Base-by-base conservation (phyloP, 2,888 invertebrate species). In the Ernsta delagoae region DNA sequence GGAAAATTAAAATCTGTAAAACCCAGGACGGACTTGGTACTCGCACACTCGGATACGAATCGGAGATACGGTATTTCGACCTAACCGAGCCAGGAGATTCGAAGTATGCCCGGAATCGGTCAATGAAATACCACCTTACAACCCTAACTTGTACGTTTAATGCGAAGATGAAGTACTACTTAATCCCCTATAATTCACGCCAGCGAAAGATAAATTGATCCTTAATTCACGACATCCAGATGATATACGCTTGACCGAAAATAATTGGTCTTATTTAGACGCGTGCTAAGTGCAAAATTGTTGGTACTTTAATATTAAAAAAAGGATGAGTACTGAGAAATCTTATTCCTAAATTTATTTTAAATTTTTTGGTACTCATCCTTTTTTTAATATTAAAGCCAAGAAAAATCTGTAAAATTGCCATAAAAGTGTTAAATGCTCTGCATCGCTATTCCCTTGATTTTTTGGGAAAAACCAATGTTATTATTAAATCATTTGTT, bases 1-100 rank as follows among this genome's bases (percentile, higher is more conserved):
- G 90, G 84, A 92, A 89, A 89, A 89, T 91, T 89, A 87, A 89
- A 90, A 88, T 89, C 85, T 87, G 86, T 39, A 39, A 85, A 70
- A 54, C 70, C 64, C 64, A 59, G 54, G 50, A 70, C 70, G 68
- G 57, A 69, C 68, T 62, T 57, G 57, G 63, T 69, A 69, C 62
- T 68, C 62, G 68, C 57, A 68, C 68, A 68, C 56, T 68, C 57
- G 61, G 68, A 68, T 68, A 62, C 62, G 57, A 61, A 57, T 57
- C 62, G 68, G 41, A 68, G 45, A 67, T 61, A 67, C 48, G 54
- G 45, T 67, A 57, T 67, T 43, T 61, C 39, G 67, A 34, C 56
- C 36, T 16, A 60, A 50, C 6, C 24, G 24, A 48, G 45, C 31
- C 54, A 56, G 43, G 45, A 65, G 36, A 36, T 36, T 6, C 43